Conservation (phyloP, 2,888 invertebrate genomes). For the Brenthis ino region DNA sequence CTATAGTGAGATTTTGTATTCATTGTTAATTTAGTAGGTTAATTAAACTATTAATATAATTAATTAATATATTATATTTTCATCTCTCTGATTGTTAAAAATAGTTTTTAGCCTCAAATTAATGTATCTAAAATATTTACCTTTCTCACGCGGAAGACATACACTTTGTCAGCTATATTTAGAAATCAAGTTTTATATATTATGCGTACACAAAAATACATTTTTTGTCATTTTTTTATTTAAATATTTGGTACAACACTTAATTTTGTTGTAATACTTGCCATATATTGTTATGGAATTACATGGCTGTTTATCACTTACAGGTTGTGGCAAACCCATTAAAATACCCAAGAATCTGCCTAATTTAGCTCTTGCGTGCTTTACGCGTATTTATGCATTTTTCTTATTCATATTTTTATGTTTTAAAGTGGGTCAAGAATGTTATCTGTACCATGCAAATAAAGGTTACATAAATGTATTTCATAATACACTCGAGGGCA, state of each 20-base stretch:
- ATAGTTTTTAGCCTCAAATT: neutral
- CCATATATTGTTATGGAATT: neutral
- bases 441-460: slow-evolving; percentile 20
- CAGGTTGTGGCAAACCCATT: slow-evolving; percentile 21
- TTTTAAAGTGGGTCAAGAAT: slow-evolving; percentile 26
- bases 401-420: slow-evolving; percentile 15
- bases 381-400: slow-evolving; percentile 19
- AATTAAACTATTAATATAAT: slow-evolving; percentile 1
- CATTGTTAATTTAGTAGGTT: neutral
- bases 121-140: too few species aligned
- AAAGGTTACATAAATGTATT: slow-evolving; percentile 19
- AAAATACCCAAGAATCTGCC: slow-evolving; percentile 30
- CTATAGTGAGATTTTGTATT: neutral
- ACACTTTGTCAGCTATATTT: too few species aligned
- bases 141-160: too few species aligned
- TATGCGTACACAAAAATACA: too few species aligned
- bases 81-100: neutral
- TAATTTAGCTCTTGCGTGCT: slow-evolving; percentile 31
- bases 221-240: too few species aligned
- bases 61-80: slow-evolving; percentile 6
- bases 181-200: too few species aligned
- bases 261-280: too few species aligned
- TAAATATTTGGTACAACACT: too few species aligned
- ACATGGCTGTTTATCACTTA: neutral
- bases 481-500: slow-evolving; percentile 8